Conservation (phyloP, 2,888 invertebrate species). For the Melolontha melolontha region DNA sequence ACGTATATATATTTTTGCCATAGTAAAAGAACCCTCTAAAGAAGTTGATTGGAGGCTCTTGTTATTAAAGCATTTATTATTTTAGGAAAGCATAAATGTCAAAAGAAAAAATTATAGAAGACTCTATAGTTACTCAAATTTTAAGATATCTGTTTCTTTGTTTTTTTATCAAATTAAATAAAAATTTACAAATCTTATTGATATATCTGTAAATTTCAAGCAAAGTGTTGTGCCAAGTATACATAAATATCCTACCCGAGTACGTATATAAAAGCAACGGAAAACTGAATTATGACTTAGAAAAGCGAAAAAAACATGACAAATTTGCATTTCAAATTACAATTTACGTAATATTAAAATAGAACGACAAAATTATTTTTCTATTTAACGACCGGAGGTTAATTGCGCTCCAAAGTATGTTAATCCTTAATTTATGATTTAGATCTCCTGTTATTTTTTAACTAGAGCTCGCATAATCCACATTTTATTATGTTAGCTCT, state of each 20-base stretch:
- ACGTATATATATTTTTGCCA: too few species aligned
- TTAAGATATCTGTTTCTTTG: too few species aligned
- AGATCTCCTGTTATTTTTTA: constrained; percentile 16
- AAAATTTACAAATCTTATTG: too few species aligned
- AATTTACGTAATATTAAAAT: constrained; percentile 20
- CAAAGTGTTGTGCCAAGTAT: background rate
- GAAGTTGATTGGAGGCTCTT: too few species aligned
- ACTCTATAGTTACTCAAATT: too few species aligned
- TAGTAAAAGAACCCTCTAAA: too few species aligned
- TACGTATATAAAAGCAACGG: constrained; percentile 2
- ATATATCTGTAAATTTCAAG: too few species aligned
- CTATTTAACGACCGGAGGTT: constrained; percentile 8
- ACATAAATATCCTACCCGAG: background rate
- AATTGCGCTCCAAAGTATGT: constrained; percentile 27
- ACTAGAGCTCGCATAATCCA: background rate
- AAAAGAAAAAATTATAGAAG: too few species aligned
- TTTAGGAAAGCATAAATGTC: too few species aligned
- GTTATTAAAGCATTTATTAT: too few species aligned
- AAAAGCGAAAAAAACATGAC: constrained; percentile 5
- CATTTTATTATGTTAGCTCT: constrained; percentile 18
- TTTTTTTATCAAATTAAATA: too few species aligned
- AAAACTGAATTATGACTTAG: constrained; percentile 15
- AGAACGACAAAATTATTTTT: constrained; percentile 16
- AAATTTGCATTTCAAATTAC: constrained; percentile 23
- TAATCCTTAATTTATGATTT: constrained; percentile 31